A percentile compares a stretch with the other conserved stretches of the same genome.
phyloP scores from a whole-genome alignment of 2,888 invertebrate species.

The Torymus texanus region DNA sequence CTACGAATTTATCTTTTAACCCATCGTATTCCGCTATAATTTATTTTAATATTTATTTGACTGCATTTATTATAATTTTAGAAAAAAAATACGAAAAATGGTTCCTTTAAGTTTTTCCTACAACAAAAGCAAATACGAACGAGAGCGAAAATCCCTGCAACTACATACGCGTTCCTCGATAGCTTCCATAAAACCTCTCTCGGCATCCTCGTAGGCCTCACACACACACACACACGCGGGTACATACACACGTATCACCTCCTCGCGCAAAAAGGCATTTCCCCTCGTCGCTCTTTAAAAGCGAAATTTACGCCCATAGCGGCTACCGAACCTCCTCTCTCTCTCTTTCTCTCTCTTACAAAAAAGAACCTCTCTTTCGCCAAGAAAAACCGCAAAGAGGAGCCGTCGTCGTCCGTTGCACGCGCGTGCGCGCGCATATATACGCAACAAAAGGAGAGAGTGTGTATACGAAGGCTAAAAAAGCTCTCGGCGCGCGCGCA shows the following conservation, averaged over 20 bases:
- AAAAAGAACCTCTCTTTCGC: neutral
- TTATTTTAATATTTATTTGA: no score
- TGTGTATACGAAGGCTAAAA: conserved; percentile 12
- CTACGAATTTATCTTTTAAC: no score
- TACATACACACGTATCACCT: neutral
- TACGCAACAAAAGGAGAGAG: neutral
- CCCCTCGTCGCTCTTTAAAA: conserved; percentile 30
- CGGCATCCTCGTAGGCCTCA: no score
- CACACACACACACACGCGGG: neutral
- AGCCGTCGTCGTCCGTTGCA: no score
- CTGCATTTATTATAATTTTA: no score
- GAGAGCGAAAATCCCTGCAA: no score
- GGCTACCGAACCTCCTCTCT: conserved; percentile 10
- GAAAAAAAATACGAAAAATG: no score
- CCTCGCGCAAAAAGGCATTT: neutral
- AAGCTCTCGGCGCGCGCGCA: conserved; percentile 16
- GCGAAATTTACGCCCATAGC: conserved; percentile 48
- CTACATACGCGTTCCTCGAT: no score
- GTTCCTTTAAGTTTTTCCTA: no score
- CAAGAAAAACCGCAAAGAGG: neutral
- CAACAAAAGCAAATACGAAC: no score
- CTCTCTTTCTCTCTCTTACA: neutral
- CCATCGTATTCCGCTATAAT: no score
- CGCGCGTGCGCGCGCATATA: neutral
- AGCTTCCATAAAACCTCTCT: no score